phyloP scores from a whole-genome alignment of 2,797 vertebrate genomes.

The Poeciliopsis turneri region DNA sequence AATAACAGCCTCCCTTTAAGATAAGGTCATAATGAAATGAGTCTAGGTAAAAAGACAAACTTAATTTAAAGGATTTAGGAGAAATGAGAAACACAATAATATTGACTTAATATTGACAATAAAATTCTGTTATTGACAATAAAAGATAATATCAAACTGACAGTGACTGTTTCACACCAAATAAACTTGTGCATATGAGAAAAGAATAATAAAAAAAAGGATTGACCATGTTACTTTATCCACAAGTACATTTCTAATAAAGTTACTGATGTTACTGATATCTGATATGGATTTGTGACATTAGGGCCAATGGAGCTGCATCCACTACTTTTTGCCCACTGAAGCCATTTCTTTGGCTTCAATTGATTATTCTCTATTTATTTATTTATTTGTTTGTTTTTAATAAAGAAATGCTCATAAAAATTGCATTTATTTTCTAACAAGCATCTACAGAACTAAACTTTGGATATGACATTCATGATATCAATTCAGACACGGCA shows the following conservation, averaged over 20 bases:
- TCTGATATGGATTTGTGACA: background rate
- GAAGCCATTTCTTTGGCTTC: background rate
- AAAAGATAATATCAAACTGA: background rate
- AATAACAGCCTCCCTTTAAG: background rate
- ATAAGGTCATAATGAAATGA: conserved; percentile 8
- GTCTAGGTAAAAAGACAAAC: background rate
- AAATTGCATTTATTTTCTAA: background rate
- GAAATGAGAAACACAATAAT: background rate
- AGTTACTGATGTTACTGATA: background rate
- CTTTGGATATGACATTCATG: background rate
- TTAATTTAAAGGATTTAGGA: background rate
- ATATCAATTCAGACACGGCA: background rate
- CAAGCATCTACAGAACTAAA: background rate
- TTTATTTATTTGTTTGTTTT: background rate
- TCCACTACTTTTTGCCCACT: background rate
- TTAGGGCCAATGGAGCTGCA: background rate
- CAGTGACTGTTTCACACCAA: background rate
- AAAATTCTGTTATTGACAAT: background rate
- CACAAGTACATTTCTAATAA: background rate
- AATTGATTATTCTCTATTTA: background rate
- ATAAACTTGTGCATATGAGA: background rate
- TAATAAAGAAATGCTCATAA: background rate
- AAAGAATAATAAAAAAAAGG: background rate
- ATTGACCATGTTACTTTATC: background rate
- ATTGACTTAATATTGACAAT: too few species aligned